Evolutionary conservation across 2,888 invertebrate genomes (phyloP), one percentile per base, ranked within the genome.

Genomic region (Perizoma flavofasciatum): DNA sequence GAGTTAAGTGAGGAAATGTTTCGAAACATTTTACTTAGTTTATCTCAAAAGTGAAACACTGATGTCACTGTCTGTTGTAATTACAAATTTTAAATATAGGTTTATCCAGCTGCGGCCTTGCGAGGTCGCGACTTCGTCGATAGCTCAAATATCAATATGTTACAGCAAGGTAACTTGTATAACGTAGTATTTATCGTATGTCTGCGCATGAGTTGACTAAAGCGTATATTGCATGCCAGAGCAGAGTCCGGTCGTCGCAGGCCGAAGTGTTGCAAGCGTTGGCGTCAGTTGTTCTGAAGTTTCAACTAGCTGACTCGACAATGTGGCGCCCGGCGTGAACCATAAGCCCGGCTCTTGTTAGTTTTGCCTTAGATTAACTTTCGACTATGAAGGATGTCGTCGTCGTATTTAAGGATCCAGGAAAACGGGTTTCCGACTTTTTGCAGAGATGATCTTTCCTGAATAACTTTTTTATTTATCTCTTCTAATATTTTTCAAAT

Each of bases 81-180:
- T 81, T 81, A 83, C 81, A 81, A 81, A 77, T 77, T 70, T 77
- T 71, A 69, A 75, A 72, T 56, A 69, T 61, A 82, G 49, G 78
- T 90, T 90, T 88, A 78, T 63, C 66, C 90, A 91, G 87, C 86
- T 90, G 90, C 78, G 85, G 85, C 88, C 88, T 89, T 86, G 83
- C 75, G 83, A 85, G 88, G 89, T 87, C 86, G 81, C 66, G 63
- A 67, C 67, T 75, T 75, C 73, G 72, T 63, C 72, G 74, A 74
- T 72, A 70, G 70, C 71, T 73, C 70, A 77, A 74, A 77, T 78
- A 72, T 74, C 75, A 75, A 75, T 77, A 72, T 63, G 62, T 61
- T 67, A 66, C 67, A 65, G 68, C 72, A 66, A 65, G 65, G 65
- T 62, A 59, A 70, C 49, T 32, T 49, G 35, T n/a, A n/a, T 49